A percentile compares a stretch with the other conserved stretches of the same genome.
Conservation (phyloP, 2,113 vertebrate genomes). For the Cyanistes caeruleus region DNA sequence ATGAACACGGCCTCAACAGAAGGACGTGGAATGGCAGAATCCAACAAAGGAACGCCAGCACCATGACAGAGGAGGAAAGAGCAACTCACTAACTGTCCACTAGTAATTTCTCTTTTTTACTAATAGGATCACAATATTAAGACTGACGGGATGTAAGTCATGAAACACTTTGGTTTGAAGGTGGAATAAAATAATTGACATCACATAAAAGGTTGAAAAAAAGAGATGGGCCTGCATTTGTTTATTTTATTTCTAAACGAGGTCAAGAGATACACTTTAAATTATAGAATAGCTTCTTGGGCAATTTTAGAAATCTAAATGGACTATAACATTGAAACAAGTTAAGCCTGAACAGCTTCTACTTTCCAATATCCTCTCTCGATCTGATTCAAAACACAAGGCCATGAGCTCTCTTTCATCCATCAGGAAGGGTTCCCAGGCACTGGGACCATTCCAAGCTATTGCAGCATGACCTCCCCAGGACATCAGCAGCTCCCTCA, state of each 20-base stretch:
- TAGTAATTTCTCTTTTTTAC: neutral
- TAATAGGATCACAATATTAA: neutral
- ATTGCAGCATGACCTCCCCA: fast-evolving
- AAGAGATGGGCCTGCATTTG: fast-evolving
- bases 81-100: neutral
- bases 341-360: neutral
- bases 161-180: neutral
- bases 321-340: fast-evolving
- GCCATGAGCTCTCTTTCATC: fast-evolving
- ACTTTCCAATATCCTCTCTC: fast-evolving
- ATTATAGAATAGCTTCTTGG: fast-evolving
- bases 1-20: neutral
- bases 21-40: neutral
- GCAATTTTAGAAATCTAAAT: neutral
- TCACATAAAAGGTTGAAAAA: neutral
- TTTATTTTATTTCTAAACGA: neutral
- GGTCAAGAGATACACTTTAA: neutral
- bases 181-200: fast-evolving
- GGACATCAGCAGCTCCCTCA: neutral
- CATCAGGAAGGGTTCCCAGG: too few species aligned
- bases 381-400: neutral
- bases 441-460: fast-evolving
- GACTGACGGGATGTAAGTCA: neutral
- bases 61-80: neutral
- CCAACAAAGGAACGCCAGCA: neutral